Conservation (phyloP, 2,113 vertebrate genomes). For the Emydura subglobosa region DNA sequence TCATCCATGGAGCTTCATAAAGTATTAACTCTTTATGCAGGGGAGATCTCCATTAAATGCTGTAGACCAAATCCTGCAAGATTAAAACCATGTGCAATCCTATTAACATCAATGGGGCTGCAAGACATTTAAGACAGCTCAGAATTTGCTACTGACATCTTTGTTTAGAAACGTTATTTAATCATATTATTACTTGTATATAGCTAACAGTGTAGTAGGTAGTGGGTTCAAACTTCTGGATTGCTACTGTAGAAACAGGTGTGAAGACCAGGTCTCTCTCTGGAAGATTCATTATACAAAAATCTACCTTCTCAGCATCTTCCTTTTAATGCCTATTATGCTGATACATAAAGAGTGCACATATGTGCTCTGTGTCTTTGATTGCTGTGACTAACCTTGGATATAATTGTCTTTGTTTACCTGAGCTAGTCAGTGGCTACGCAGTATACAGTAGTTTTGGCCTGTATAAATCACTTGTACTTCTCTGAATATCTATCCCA, state of each 20-base stretch:
- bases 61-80: background rate
- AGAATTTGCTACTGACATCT: background rate
- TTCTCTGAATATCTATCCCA: background rate
- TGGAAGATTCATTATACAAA: background rate
- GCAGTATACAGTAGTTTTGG: background rate
- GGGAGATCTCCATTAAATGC: background rate
- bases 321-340: background rate
- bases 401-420: background rate
- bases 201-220: background rate
- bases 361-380: background rate
- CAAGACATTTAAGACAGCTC: background rate
- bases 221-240: background rate
- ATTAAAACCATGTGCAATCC: background rate
- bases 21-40: conserved; percentile 63
- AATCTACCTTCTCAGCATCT: background rate
- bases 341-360: background rate
- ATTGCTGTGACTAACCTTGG: background rate
- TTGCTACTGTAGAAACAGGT: rapidly evolving
- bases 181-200: background rate
- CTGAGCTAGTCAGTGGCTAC: background rate
- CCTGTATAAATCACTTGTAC: background rate
- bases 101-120: conserved; percentile 29
- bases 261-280: background rate
- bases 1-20: conserved; percentile 39
- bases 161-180: background rate